These are phyloP conservation scores for Cynaeus angustus DNA, from an alignment of 2,888 invertebrate genomes.

Conservation along the genomic window DNA sequence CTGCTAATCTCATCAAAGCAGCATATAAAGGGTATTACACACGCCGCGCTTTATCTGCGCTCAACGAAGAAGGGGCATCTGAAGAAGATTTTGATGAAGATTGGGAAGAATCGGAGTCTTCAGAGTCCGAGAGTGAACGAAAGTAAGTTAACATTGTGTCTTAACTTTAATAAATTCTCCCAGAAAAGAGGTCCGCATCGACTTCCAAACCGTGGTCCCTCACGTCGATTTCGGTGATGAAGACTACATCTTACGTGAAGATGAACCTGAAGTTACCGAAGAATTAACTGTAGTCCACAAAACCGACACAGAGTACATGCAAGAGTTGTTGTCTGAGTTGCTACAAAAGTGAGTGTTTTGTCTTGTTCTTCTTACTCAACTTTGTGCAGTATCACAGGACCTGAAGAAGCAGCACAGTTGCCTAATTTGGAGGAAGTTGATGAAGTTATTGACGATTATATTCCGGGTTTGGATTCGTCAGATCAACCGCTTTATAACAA, in stretches of 20 bases:
- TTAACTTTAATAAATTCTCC: not conserved
- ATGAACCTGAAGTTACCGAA: not conserved
- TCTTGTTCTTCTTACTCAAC: not conserved
- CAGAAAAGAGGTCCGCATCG: constrained; percentile 56
- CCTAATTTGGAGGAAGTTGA: not conserved
- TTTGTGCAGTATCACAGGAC: not conserved
- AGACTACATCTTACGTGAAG: constrained; percentile 17
- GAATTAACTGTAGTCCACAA: not conserved
- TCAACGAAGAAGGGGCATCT: constrained; percentile 47
- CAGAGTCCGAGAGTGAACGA: not conserved
- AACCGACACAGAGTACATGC: not conserved
- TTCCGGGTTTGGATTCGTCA: not conserved
- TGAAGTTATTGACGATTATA: not conserved
- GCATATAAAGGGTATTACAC: constrained; percentile 71
- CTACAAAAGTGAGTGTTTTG: not conserved
- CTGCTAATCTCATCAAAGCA: constrained; percentile 68
- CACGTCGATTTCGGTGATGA: constrained; percentile 61
- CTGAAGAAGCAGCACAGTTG: not conserved
- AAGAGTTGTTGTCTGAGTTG: not conserved
- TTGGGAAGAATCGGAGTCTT: not conserved
- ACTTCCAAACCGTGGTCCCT: constrained; percentile 59
- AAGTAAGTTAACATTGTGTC: not conserved
- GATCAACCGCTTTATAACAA: not conserved
- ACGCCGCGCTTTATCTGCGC: constrained; percentile 61
- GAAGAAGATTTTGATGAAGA: not conserved